Conservation (phyloP, 2,888 invertebrate species). For the Corythucha ciliata region DNA sequence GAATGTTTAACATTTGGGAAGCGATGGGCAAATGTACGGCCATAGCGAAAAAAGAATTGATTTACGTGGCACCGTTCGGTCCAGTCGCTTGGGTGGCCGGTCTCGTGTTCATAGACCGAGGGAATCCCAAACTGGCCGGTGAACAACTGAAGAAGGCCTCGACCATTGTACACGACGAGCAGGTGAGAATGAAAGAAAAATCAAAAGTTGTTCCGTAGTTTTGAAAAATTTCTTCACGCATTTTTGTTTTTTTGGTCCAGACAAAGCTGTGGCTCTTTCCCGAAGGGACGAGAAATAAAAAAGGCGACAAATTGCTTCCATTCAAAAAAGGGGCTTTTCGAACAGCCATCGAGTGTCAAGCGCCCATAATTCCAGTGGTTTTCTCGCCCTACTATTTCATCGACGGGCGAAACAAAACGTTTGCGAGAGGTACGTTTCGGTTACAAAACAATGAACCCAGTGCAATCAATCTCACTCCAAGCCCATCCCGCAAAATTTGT, state of each 20-base stretch:
- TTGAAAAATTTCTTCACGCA: no score
- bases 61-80: slow-evolving; percentile 48
- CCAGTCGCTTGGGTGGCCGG: slow-evolving; percentile 46
- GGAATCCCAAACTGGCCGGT: slow-evolving; percentile 48
- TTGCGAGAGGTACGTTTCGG: slow-evolving; percentile 55
- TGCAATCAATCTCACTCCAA: no score
- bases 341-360: slow-evolving; percentile 76
- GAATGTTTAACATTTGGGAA: slow-evolving; percentile 50
- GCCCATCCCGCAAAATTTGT: no score
- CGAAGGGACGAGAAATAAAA: slow-evolving; percentile 77
- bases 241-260: slow-evolving; percentile 48
- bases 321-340: slow-evolving; percentile 97
- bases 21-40: slow-evolving; percentile 43
- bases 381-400: slow-evolving; percentile 79
- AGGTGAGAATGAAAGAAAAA: no score
- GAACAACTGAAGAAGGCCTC: no score
- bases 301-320: slow-evolving; percentile 71
- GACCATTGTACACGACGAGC: no score
- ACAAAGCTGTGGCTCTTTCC: slow-evolving; percentile 88
- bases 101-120: slow-evolving; percentile 47
- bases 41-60: slow-evolving; percentile 47
- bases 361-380: slow-evolving; percentile 84
- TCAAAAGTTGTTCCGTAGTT: no score
- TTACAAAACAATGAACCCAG: background rate
- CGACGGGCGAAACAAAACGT: slow-evolving; percentile 58